Evolutionary conservation across 2,888 invertebrate genomes (phyloP), one percentile per base, ranked within the genome.

Genomic region (Leptogaster cylindrica): DNA sequence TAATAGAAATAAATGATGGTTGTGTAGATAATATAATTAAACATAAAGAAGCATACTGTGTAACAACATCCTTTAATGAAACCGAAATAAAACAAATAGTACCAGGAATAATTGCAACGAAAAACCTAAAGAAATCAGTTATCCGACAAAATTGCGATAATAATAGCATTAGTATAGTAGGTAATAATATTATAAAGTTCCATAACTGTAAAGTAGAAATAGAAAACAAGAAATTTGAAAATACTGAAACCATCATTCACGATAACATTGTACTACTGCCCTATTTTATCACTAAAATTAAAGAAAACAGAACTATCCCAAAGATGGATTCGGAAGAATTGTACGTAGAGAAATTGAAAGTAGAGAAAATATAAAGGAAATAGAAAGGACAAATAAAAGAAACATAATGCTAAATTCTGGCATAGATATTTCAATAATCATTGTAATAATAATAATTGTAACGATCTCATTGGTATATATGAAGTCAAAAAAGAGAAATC

Each of bases 391-490:
- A 23, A 48, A 48, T 12, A 4, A 48, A 8, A 48, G 12, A 14
- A 48, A 48, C 23, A 18, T 8, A 23, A 23, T 46, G 8, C 12
- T 3, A 46, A 46, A 16, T 46, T 14, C 16, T 2, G 16, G 16
- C 7, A 46, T 18, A 5, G 18, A 46, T 46, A 3, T 46, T 8
- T 36, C 36, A 36, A 36, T 36, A 36, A 46, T 46, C 2, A 46
- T 46, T 3, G 46, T 46, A 46, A 46, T 46, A 46, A 18, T 46
- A 16, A 3, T 46, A 46, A 46, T 7, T 36, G 36, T 36, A 46
- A 46, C 18, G 16, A 16, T 46, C 14, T 16, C 18, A 46, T 46
- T 16, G 10, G 46, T 18, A 3, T 16, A 10, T 10, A 8, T 16
- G 16, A 46, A 46, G 7, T 16, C 7, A 3, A 18, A 16, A 46